Percentiles rank a stretch among this genome's conserved stretches.
Conservation (phyloP, 1,140 invertebrate species). For the Drosophila teissieri region DNA sequence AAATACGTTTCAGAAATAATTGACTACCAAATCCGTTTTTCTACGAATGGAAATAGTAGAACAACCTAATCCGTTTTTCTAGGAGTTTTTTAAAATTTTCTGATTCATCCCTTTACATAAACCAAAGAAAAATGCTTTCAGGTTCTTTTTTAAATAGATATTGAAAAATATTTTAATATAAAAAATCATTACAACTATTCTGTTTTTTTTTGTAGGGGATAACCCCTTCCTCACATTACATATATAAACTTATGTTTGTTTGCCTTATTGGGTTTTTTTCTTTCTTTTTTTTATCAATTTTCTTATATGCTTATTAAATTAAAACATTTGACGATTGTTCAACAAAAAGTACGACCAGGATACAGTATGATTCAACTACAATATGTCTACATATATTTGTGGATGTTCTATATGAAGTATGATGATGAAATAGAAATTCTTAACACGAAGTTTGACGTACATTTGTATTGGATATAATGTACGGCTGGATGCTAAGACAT, state of each 20-base stretch:
- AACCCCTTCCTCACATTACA: conserved; percentile 46
- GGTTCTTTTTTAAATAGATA: conserved; percentile 65
- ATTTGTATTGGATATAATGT: conserved; percentile 28
- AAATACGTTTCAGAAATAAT: neutral
- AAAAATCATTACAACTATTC: conserved; percentile 73
- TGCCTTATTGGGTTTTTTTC: conserved; percentile 21
- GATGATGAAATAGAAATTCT: conserved; percentile 54
- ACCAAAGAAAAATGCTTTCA: conserved; percentile 3
- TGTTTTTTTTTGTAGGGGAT: conserved; percentile 53
- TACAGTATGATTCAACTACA: conserved; percentile 65
- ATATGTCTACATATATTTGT: conserved; percentile 63
- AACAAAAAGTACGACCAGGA: conserved; percentile 55
- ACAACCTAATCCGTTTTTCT: no score
- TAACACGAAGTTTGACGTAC: conserved; percentile 47
- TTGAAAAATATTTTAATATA: conserved; percentile 82
- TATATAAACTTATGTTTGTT: conserved; percentile 25
- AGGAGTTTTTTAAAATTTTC: no score
- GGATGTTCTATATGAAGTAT: conserved; percentile 31
- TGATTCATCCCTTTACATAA: neutral
- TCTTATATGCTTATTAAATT: conserved; percentile 56
- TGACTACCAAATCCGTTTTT: no score
- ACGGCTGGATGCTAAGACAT: conserved; percentile 17
- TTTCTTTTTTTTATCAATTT: conserved; percentile 33
- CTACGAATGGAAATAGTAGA: no score
- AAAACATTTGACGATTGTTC: conserved; percentile 54